Conservation (phyloP, 2,113 vertebrate genomes). For the Antigone vipio region DNA sequence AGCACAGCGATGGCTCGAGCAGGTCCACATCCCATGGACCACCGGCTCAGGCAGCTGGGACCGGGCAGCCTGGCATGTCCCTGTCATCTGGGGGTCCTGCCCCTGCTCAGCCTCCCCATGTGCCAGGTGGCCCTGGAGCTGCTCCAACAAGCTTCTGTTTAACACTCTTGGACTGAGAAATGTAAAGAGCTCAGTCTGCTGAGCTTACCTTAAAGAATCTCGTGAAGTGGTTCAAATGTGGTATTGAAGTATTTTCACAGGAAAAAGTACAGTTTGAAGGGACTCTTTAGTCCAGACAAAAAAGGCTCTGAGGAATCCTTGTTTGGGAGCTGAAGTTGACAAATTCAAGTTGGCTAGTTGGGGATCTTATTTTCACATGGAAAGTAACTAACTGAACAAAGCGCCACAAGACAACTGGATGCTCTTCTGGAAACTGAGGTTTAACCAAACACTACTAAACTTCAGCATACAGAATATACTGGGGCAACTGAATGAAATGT, state of each 20-base stretch:
- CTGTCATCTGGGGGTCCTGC: not conserved
- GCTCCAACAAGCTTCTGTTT: not conserved
- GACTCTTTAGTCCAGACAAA: not conserved
- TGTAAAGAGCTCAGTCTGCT: fast-evolving
- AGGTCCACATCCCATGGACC: not conserved
- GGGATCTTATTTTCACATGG: not conserved
- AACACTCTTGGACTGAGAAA: not conserved
- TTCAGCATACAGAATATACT: not conserved
- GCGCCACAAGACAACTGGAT: not conserved
- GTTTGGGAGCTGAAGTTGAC: not conserved
- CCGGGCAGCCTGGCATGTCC: not conserved
- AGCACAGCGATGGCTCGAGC: not conserved
- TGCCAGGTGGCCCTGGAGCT: not conserved
- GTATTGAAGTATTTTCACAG: not conserved
- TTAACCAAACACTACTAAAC: not conserved
- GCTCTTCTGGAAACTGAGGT: not conserved
- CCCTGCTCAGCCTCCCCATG: not conserved
- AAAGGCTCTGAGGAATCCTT: not conserved
- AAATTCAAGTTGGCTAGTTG: not conserved
- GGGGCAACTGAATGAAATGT: not conserved
- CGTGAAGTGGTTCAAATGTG: not conserved
- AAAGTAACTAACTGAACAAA: not conserved
- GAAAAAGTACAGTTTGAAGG: not conserved
- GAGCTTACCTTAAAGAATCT: not conserved
- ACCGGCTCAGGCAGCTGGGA: not conserved